A percentile compares a stretch with the other conserved stretches of the same genome.
phyloP scores from a whole-genome alignment of 2,888 invertebrate genomes.

The Tupiocoris notatus region DNA sequence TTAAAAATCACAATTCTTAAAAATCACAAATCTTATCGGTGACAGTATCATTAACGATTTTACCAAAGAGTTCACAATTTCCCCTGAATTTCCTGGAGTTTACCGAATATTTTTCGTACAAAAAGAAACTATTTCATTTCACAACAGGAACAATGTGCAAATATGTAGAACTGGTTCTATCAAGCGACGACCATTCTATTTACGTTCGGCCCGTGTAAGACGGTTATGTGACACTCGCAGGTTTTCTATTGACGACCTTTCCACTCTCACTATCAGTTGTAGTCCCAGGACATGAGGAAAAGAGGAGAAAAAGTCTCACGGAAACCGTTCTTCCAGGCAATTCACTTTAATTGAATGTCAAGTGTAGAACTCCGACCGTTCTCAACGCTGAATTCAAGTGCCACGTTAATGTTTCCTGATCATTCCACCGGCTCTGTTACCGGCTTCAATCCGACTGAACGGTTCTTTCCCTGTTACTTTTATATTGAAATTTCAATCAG shows the following conservation, averaged over 20 bases:
- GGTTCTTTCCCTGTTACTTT: neutral
- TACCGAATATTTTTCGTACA: no score
- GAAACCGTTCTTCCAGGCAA: slow-evolving; percentile 14
- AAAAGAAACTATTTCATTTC: no score
- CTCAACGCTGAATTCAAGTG: neutral
- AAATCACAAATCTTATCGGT: no score
- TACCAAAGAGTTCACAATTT: no score
- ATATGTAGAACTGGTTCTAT: no score
- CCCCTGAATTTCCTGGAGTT: no score
- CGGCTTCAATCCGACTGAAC: neutral
- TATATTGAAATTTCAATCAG: neutral
- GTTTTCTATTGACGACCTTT: neutral
- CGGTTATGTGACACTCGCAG: neutral
- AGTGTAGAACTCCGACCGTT: slow-evolving; percentile 3
- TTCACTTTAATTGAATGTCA: slow-evolving; percentile 25
- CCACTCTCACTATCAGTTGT: slow-evolving; percentile 8
- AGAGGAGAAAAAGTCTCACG: neutral
- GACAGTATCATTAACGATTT: no score
- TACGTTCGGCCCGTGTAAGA: neutral
- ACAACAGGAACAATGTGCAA: no score
- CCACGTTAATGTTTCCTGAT: neutral
- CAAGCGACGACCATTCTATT: no score
- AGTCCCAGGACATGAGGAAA: neutral
- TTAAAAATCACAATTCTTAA: no score
- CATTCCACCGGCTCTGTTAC: neutral